Base-by-base conservation (phyloP, 2,797 vertebrate genomes). In the Ctenopoma kingsleyae region DNA sequence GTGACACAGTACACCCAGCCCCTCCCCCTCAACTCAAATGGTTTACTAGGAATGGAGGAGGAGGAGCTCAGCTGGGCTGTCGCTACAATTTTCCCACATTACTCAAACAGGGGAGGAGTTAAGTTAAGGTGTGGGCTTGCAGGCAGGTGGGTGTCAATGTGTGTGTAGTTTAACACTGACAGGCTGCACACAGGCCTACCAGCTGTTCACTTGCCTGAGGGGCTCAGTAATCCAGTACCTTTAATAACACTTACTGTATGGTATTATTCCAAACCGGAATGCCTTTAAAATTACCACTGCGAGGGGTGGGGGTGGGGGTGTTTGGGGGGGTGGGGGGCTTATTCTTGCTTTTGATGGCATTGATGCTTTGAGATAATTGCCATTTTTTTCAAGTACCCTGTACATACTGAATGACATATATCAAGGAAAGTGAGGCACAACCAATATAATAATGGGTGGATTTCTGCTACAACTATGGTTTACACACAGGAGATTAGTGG, bases 1-100 rank as follows among this genome's bases (percentile, higher is more conserved):
- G 8, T 63, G 71, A 85, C 77, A 86, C 84, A 74, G 68, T 83
- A 73, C 62, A 62, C 67, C 23, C 4, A 19, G 79, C 68, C 65
- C 83, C 86, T 81, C 85, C 89, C 78, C 76, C 77, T 76, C 47
- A 0, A 19, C 49, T 66, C 58, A 69, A 82, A 81, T 67, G 74
- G 57, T 84, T 81, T 69, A 70, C 86, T 71, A 70, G 75, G 70
- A 58, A 52, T 61, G 71, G 49, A 65, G 82, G 77, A 77, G 82
- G 85, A 77, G 84, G 67, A 71, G 81, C 80, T 75, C 56, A 22
- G 48, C 0, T 5, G 53, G 36, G 63, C 74, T 63, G 74, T 81
- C 63, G 68, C 64, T 19, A 81, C n/a, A n/a, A 76, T 82, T 84
- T 91, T 87, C 85, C 86, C 78, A 89, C 91, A 87, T 83, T 82